phyloP scores from a whole-genome alignment of 2,113 vertebrate species.

The Rhabdomys dilectus region DNA sequence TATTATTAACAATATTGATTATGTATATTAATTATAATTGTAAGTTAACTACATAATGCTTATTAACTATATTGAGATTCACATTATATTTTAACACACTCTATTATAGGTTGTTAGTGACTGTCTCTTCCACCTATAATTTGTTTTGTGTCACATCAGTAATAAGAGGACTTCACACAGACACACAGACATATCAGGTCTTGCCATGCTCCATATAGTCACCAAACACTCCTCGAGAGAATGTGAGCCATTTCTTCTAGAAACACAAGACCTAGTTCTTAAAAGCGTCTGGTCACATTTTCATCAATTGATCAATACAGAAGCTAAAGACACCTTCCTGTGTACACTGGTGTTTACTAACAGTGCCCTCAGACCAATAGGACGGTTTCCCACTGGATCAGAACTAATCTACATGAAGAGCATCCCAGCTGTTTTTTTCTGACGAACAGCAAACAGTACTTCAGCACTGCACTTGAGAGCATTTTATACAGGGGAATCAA shows the following conservation, averaged over 20 bases:
- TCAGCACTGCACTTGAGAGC: not conserved
- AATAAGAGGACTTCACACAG: not conserved
- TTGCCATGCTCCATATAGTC: not conserved
- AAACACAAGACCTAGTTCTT: not conserved
- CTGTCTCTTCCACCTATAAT: not conserved
- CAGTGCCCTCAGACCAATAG: not conserved
- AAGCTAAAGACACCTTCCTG: not conserved
- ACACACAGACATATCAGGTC: not conserved
- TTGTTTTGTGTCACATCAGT: not conserved
- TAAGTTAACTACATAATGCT: not conserved
- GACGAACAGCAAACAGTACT: not conserved
- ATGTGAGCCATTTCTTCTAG: not conserved
- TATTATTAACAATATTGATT: not conserved
- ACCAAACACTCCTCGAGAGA: not conserved
- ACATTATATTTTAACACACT: not conserved
- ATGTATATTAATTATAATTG: not conserved
- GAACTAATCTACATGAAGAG: not conserved
- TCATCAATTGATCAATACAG: not conserved
- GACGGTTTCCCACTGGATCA: not conserved
- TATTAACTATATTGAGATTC: slow-evolving; percentile 7
- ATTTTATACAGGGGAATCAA: not conserved
- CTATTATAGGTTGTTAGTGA: not conserved
- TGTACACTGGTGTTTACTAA: not conserved
- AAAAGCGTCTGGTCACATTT: not conserved
- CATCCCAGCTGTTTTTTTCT: not conserved